Conservation (phyloP, 2,797 vertebrate species). For the Enteromius radiatus region DNA sequence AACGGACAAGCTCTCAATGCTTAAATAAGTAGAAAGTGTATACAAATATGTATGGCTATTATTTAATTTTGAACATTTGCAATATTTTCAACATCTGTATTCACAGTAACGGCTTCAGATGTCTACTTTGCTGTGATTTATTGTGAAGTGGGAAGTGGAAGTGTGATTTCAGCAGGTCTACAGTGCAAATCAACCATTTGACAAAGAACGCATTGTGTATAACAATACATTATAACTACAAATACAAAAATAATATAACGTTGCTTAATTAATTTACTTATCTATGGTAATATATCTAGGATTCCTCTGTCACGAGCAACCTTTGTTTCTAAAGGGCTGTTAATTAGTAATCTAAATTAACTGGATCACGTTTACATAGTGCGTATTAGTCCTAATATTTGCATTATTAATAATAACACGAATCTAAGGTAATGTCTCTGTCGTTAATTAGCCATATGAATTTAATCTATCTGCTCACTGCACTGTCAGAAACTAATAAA, state of each 20-base stretch:
- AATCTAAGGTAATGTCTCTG: not conserved
- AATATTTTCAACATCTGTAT: not conserved
- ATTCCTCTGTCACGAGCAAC: not conserved
- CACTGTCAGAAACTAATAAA: not conserved
- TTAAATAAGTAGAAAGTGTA: not conserved
- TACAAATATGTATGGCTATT: not conserved
- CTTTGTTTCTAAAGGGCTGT: not conserved
- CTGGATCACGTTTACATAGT: not conserved
- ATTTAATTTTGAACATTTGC: not conserved
- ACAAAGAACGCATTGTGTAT: not conserved
- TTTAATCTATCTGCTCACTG: not conserved
- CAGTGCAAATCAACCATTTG: not conserved
- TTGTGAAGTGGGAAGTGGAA: not conserved
- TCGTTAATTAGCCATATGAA: not conserved
- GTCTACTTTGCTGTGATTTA: not conserved
- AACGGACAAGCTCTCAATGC: not conserved
- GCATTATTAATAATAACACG: not conserved
- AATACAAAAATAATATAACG: not conserved
- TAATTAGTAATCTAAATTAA: not conserved
- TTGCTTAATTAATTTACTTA: not conserved
- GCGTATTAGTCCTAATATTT: not conserved
- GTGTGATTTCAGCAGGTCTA: not conserved
- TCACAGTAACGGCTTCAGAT: not conserved
- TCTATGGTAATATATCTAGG: not conserved
- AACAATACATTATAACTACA: not conserved